Percentiles rank a stretch among this genome's conserved stretches.
Evolutionary conservation across 2,888 invertebrate species (phyloP).

Genomic region (Synergus itoensis): DNA sequence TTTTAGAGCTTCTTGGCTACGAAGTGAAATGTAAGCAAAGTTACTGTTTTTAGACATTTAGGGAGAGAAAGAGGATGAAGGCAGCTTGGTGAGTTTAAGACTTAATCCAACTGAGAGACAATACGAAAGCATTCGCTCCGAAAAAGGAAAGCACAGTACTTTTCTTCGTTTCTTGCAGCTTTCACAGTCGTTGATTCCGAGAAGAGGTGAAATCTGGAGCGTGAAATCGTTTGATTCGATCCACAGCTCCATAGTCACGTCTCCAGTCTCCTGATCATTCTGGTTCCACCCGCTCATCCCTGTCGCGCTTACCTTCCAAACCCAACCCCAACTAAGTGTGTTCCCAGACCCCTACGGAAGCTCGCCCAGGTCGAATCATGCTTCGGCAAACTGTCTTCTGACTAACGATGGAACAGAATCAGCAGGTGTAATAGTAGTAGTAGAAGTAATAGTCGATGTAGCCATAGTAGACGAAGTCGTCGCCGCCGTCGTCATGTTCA

Average conservation of each 20-base stretch:
- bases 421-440: constrained; percentile 24
- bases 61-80: not conserved
- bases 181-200: constrained; percentile 36
- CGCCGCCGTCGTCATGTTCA: constrained; percentile 27
- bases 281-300: constrained; percentile 25
- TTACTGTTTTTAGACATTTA: not conserved
- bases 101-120: constrained; percentile 1
- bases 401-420: constrained; percentile 32
- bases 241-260: constrained; percentile 69
- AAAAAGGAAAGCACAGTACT: constrained; percentile 3
- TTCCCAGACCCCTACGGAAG: constrained; percentile 35
- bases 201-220: constrained; percentile 69
- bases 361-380: constrained; percentile 34
- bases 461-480: not conserved
- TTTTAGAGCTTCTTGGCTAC: not conserved
- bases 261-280: constrained; percentile 48
- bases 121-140: not conserved
- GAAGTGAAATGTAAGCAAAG: not conserved
- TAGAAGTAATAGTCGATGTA: constrained; percentile 23
- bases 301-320: constrained; percentile 33
- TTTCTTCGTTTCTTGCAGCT: constrained; percentile 38
- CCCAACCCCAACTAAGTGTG: not conserved
- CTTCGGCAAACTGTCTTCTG: constrained; percentile 39
- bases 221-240: constrained; percentile 76
- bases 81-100: not conserved